Percentiles rank a stretch among this genome's conserved stretches.
These are phyloP conservation scores for Xylocampa areola DNA, from an alignment of 2,888 invertebrate genomes.

Conservation along the genomic window DNA sequence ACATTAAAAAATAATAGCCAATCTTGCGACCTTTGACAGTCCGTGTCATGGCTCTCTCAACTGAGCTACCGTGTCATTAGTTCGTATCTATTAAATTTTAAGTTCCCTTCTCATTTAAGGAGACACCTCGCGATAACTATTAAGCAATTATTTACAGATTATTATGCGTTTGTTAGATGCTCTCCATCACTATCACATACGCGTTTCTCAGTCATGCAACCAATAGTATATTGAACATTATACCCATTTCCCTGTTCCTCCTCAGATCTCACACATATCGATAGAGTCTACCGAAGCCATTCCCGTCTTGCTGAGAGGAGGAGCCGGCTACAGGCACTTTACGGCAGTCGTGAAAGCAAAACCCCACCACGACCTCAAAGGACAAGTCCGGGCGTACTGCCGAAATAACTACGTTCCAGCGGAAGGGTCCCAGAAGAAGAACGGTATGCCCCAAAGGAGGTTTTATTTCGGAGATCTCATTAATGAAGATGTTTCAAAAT, in stretches of 20 bases:
- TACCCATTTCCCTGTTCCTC: conserved; percentile 10
- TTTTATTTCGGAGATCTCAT: conserved; percentile 24
- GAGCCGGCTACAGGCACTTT: conserved; percentile 75
- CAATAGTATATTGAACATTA: not conserved
- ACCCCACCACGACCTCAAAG: conserved; percentile 63
- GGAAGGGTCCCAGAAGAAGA: not conserved
- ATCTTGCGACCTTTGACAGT: too few relatives aligned
- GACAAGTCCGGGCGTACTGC: conserved; percentile 73
- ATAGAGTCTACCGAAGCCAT: conserved; percentile 72
- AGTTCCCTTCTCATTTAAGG: too few relatives aligned
- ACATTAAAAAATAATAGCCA: too few relatives aligned
- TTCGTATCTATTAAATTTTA: too few relatives aligned
- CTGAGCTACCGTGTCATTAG: too few relatives aligned
- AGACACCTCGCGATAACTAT: too few relatives aligned
- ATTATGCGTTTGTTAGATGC: too few relatives aligned
- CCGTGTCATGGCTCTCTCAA: too few relatives aligned
- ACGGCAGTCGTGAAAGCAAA: conserved; percentile 67
- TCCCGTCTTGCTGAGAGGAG: conserved; percentile 77
- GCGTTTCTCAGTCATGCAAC: too few relatives aligned
- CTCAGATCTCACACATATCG: conserved; percentile 74
- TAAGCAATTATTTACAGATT: too few relatives aligned
- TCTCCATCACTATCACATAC: too few relatives aligned
- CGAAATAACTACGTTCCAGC: conserved; percentile 5
- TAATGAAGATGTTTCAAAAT: not conserved
- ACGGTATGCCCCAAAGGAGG: conserved; percentile 14